Percentiles rank a stretch among this genome's conserved stretches.
Conservation (phyloP, 2,113 vertebrate genomes). For the Indri indri region DNA sequence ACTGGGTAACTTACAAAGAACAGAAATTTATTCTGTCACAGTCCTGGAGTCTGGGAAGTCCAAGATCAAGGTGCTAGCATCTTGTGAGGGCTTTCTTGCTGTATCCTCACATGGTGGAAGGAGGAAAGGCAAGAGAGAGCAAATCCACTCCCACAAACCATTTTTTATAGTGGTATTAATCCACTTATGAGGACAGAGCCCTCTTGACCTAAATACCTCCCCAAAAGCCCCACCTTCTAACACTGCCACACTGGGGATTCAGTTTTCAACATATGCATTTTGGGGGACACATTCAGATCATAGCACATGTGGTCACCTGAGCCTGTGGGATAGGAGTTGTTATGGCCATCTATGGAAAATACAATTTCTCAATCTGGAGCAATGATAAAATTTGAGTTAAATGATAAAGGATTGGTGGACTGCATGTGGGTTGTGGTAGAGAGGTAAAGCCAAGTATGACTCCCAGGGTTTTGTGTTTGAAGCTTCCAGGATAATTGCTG, state of each 20-base stretch:
- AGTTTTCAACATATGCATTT: neutral
- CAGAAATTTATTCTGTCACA: neutral
- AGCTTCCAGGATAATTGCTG: neutral
- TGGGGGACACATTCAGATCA: neutral
- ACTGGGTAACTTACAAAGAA: neutral
- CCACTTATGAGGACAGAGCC: neutral
- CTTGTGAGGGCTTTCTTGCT: neutral
- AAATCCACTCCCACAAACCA: neutral
- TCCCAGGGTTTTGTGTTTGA: neutral
- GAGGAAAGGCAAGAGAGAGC: neutral
- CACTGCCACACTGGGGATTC: neutral
- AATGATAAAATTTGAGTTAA: neutral
- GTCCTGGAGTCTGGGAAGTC: neutral
- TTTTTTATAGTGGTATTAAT: neutral
- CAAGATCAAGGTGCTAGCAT: neutral
- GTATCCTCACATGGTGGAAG: neutral
- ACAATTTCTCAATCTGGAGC: neutral
- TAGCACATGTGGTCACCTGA: neutral
- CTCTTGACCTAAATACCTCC: neutral
- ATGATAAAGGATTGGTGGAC: neutral
- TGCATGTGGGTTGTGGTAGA: neutral
- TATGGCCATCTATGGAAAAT: neutral
- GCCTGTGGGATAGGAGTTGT: neutral
- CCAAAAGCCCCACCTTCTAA: neutral
- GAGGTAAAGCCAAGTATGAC: neutral